Base-by-base conservation (phyloP, 37 sponge, comb jelly and placozoan genomes). In the Axinella damicornis region DNA sequence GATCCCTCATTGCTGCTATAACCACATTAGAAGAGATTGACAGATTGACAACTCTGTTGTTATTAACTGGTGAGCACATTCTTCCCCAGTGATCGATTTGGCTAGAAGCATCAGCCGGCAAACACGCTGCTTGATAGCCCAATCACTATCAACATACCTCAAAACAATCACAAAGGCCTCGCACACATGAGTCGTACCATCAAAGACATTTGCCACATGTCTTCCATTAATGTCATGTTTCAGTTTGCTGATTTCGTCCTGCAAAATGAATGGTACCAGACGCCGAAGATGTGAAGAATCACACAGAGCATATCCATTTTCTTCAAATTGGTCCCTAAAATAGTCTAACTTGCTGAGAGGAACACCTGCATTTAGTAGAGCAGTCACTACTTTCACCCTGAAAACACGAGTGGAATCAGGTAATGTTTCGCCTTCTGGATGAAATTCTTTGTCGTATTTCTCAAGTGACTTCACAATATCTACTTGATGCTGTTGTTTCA, bases 321-420 rank as follows among this genome's bases (percentile, higher is more conserved):
- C 82, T 58, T 83, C 64, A 21, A 83, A 64, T 32, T 71, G 1
- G 16, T 69, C 71, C 14, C 74, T 59, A 6, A 82, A 82, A 24
- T 5, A 16, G 25, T 66, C 57, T 25, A 82, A 2, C 24, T 74
- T 83, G 27, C 61, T 65, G 56, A 74, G 65, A 40, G 75, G 74
- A 24, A 83, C 33, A 65, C 84, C 84, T 37, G 84, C 84, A 46
- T 74, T 83, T 18, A 83, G 65, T 1, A 83, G 28, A n/a, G 83
- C 34, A 21, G 83, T 82, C 21, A 73, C 35, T 31, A 83, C 84
- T 58, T 83, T 73, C 22, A 83, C 65, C 63, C 67, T 70, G 35
- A 63, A 83, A 12, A 83, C 84, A 19, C 76, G 46, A 40, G 65
- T 59, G 13, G 76, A 73, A 11, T 74, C 84, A 28, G 84, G 76